A percentile compares a stretch with the other conserved stretches of the same genome.
These are phyloP conservation scores for Bombus balteatus DNA, from an alignment of 1,140 invertebrate species.

Conservation along the genomic window DNA sequence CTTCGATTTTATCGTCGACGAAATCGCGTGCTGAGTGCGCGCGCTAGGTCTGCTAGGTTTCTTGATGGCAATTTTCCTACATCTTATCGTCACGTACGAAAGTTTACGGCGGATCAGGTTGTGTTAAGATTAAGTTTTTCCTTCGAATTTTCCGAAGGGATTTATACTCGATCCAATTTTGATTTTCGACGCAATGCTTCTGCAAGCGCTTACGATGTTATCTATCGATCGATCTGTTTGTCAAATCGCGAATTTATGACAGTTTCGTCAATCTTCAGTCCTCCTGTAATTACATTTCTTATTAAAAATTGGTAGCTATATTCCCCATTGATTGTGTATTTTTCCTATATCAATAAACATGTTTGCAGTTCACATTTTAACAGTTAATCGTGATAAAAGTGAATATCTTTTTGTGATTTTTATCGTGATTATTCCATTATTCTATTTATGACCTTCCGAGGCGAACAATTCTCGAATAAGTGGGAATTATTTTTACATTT, in stretches of 20 bases:
- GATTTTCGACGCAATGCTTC: background rate
- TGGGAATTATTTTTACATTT: background rate
- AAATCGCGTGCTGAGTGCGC: background rate
- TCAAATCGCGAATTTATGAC: background rate
- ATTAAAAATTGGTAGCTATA: too few relatives aligned
- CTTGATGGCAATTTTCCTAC: conserved; percentile 10
- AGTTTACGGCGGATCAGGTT: conserved; percentile 23
- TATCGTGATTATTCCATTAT: background rate
- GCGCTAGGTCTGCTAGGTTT: background rate
- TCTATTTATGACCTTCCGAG: background rate
- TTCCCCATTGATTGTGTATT: background rate
- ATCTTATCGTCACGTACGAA: conserved; percentile 12
- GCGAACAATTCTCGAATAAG: background rate
- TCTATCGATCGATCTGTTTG: background rate
- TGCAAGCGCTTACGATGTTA: background rate
- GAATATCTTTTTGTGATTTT: background rate
- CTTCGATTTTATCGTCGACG: conserved; percentile 7
- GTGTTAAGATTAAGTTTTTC: background rate
- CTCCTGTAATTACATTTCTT: too few relatives aligned
- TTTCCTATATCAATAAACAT: background rate
- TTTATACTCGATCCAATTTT: background rate
- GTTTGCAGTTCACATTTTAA: background rate
- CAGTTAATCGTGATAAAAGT: background rate
- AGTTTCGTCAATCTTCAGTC: background rate
- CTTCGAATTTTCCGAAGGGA: conserved; percentile 4